Evolutionary conservation across 1,140 invertebrate genomes (phyloP).

Genomic region (Onthophagus taurus): DNA sequence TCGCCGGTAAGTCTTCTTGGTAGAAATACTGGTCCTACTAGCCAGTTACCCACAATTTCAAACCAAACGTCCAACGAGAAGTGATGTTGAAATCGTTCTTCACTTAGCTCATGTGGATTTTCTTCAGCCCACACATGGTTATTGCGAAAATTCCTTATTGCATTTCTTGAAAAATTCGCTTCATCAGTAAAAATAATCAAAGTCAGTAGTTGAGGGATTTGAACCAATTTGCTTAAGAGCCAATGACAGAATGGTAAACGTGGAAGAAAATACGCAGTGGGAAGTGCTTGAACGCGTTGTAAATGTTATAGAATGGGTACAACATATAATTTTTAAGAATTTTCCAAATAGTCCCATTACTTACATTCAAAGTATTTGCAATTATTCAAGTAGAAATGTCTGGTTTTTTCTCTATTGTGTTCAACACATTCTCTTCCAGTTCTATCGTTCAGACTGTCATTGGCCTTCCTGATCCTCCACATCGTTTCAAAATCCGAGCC

Average conservation of each 20-base stretch:
- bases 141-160: conserved; percentile 3
- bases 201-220: conserved; percentile 5
- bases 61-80: too few relatives aligned
- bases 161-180: conserved; percentile 8
- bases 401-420: neutral
- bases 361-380: neutral
- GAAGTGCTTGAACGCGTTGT: neutral
- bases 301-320: neutral
- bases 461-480: neutral
- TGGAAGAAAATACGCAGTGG: conserved; percentile 1
- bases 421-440: neutral
- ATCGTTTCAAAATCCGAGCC: too few relatives aligned
- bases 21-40: too few relatives aligned
- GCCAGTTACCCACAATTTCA: too few relatives aligned
- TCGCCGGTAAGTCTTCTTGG: too few relatives aligned
- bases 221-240: conserved; percentile 2
- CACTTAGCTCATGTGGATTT: too few relatives aligned
- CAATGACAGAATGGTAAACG: conserved; percentile 2
- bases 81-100: too few relatives aligned
- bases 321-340: conserved; percentile 2
- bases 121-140: conserved; percentile 1
- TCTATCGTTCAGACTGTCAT: neutral
- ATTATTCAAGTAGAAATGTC: neutral
- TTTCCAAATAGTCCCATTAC: neutral
- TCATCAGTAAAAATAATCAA: conserved; percentile 4